Percentiles rank a stretch among this genome's conserved stretches.
These are phyloP conservation scores for Platycnemis pennipes DNA, from an alignment of 2,888 invertebrate genomes.

Conservation along the genomic window DNA sequence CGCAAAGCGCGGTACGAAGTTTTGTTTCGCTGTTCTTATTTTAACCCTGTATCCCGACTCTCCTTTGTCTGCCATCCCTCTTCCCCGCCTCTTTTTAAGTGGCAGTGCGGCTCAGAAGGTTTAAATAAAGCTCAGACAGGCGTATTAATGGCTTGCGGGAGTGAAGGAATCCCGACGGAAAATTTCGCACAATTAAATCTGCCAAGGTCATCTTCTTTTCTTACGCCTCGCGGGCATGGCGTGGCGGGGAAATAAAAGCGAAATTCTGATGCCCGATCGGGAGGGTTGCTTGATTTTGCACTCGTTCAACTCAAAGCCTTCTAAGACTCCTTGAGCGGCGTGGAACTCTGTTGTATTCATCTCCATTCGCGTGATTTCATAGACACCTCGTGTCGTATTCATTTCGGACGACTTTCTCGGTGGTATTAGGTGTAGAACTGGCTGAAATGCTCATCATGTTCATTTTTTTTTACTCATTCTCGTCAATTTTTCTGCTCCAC, in stretches of 20 bases:
- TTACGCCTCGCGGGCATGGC: background rate
- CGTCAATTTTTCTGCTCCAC: too few species aligned
- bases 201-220: background rate
- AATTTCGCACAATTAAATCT: slow-evolving; percentile 19
- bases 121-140: slow-evolving; percentile 14
- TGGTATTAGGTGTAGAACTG: too few species aligned
- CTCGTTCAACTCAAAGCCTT: background rate
- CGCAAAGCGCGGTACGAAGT: too few species aligned
- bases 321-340: too few species aligned
- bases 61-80: background rate
- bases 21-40: too few species aligned
- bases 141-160: background rate
- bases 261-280: background rate
- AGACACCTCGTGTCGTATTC: too few species aligned
- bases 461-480: too few species aligned
- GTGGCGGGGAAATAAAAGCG: background rate
- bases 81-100: background rate
- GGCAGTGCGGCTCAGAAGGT: background rate
- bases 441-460: too few species aligned
- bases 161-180: background rate
- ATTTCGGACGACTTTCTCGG: too few species aligned
- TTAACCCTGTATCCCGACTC: background rate
- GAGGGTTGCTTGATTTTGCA: background rate
- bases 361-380: too few species aligned
- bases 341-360: too few species aligned